Percentiles rank a stretch among this genome's conserved stretches.
These are phyloP conservation scores for Coluber constrictor DNA, from an alignment of 2,797 vertebrate species.

Conservation along the genomic window DNA sequence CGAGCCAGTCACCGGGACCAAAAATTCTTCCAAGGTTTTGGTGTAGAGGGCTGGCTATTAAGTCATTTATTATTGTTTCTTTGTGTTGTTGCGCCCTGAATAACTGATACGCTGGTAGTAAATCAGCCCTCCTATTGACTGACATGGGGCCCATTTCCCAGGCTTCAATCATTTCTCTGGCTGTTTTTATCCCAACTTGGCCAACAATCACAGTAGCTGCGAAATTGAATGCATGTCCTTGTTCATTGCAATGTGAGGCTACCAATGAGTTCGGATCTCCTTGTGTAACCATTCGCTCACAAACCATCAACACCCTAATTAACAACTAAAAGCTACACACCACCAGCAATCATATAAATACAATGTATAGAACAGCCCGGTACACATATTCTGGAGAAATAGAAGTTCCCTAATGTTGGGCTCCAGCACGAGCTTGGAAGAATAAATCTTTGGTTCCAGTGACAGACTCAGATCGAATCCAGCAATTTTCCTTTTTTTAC, in stretches of 20 bases:
- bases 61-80: not conserved
- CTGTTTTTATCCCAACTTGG: not conserved
- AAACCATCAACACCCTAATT: not conserved
- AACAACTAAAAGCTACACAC: not conserved
- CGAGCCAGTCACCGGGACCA: not conserved
- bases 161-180: not conserved
- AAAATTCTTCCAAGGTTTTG: not conserved
- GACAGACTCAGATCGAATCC: not conserved
- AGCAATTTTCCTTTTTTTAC: not conserved
- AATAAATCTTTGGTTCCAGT: not conserved
- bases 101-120: not conserved
- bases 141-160: not conserved
- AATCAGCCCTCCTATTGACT: not conserved
- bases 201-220: not conserved
- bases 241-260: not conserved
- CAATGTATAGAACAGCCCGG: not conserved
- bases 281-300: not conserved
- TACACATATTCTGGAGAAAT: not conserved
- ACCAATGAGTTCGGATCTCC: not conserved
- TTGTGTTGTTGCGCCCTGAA: not conserved
- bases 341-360: not conserved
- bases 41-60: not conserved
- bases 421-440: not conserved
- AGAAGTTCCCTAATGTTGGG: not conserved
- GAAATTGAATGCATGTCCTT: not conserved